These are phyloP conservation scores for Chrysolina oricalcia DNA, from an alignment of 2,888 invertebrate species.

Conservation along the genomic window DNA sequence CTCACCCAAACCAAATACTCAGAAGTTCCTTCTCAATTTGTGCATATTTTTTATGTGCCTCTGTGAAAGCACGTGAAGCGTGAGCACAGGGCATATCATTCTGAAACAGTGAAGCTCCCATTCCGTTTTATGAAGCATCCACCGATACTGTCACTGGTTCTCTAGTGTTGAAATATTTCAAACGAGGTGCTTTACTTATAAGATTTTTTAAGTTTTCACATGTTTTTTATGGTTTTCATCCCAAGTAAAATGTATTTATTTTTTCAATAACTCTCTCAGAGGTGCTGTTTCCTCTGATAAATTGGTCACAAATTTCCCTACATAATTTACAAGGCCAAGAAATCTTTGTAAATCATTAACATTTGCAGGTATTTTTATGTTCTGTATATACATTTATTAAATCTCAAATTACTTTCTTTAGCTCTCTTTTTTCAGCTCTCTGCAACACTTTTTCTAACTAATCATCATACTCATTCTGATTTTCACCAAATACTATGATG, in stretches of 20 bases:
- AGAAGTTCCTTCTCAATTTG: conserved; percentile 67
- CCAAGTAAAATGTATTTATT: conserved; percentile 53
- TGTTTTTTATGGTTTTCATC: conserved; percentile 51
- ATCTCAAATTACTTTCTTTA: conserved; percentile 43
- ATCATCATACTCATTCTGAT: conserved; percentile 52
- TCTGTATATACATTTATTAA: too few species aligned
- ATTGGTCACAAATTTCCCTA: conserved; percentile 56
- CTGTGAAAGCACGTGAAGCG: conserved; percentile 54
- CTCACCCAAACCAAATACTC: conserved; percentile 60
- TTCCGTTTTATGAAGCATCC: conserved; percentile 47
- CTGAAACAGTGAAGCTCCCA: conserved; percentile 62
- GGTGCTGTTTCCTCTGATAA: conserved; percentile 53
- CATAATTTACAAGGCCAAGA: conserved; percentile 56
- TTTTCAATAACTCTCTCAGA: conserved; percentile 55
- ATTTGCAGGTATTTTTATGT: conserved; percentile 22
- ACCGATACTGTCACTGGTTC: conserved; percentile 52
- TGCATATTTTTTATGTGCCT: conserved; percentile 60
- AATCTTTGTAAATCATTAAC: conserved; percentile 45
- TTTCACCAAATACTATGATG: conserved; percentile 50
- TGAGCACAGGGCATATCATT: conserved; percentile 61
- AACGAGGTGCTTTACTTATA: conserved; percentile 57
- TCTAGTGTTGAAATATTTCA: conserved; percentile 61
- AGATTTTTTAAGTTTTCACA: conserved; percentile 60
- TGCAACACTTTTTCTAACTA: conserved; percentile 30
- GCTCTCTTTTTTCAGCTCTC: too few species aligned